Evolutionary conservation across 2,888 invertebrate genomes (phyloP), one percentile per base, ranked within the genome.

Genomic region (Arctia plantaginis): DNA sequence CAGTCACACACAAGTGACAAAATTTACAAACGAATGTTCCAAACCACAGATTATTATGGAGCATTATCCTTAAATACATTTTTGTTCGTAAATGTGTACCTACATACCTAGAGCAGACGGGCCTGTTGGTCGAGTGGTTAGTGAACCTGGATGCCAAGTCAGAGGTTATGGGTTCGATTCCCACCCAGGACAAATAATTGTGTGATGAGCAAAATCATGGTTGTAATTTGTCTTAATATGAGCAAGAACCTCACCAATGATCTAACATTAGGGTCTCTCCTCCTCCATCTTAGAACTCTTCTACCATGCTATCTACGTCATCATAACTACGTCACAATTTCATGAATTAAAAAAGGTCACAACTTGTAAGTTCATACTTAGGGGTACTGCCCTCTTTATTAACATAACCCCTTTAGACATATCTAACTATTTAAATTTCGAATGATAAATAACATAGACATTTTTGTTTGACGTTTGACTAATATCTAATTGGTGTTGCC

Each of bases 381-480:
- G 30, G 62, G 62, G 30, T 62, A 62, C 30, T 62, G 62, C 18
- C 62, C 62, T 62, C 30, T 62, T 62, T 62, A 62, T 62, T 30
- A 62, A 62, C 30, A 30, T 62, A 62, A 62, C 62, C 62, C 30
- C 30, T 30, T 30, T 62, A 62, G 7, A 62, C 62, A 62, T 30
- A 62, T 62, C 8, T 18, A 67, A 47, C 67, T 47, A 33, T 47
- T 67, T 67, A 3, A 23, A 67, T 33, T 71, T 51, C 44, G 59
- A 59, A 23, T 76, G 75, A 84, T 71, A 75, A 73, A 82, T 47
- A 72, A 1, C 27, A 70, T 59, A 66, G 41, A 39, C 23, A 69
- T 74, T 72, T 71, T 73, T 74, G 13, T 79, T n/a, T 13, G 72
- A 79, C 82, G 15, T 75, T 51, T 66, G 65, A 78, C 79, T 81